Evolutionary conservation across 2,113 vertebrate species (phyloP).

Genomic region (Gobius niger): DNA sequence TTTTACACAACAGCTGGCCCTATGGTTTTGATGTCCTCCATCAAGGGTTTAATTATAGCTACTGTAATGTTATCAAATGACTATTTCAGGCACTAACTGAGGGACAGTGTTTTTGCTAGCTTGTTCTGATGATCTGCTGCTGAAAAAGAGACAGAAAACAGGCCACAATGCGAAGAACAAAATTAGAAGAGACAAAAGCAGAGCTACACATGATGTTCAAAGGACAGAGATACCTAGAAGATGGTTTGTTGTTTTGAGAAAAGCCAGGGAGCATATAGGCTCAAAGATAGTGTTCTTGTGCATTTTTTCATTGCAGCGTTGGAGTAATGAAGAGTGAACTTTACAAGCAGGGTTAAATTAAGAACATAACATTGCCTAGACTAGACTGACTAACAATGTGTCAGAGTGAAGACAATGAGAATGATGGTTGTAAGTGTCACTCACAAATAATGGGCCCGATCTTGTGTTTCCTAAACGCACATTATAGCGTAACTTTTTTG

Average conservation of each 20-base stretch:
- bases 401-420: not conserved
- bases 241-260: slow-evolving; percentile 6
- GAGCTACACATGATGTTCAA: slow-evolving; percentile 14
- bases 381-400: not conserved
- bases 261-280: slow-evolving; percentile 1
- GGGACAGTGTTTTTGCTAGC: slow-evolving; percentile 4
- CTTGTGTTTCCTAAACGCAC: no score
- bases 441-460: not conserved
- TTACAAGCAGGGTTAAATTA: not conserved
- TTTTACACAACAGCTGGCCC: slow-evolving; percentile 70
- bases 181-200: slow-evolving; percentile 26
- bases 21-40: slow-evolving; percentile 66
- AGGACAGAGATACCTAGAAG: slow-evolving; percentile 20
- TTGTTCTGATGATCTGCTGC: not conserved
- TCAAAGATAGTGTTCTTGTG: not conserved
- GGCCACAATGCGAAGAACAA: slow-evolving; percentile 16
- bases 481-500: no score
- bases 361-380: not conserved
- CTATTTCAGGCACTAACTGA: slow-evolving; percentile 53
- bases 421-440: not conserved
- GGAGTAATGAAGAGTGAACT: not conserved
- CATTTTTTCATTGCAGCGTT: not conserved
- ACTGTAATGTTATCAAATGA: slow-evolving; percentile 72
- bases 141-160: slow-evolving; percentile 12
- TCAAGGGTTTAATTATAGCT: slow-evolving; percentile 72